These are phyloP conservation scores for Drosophila helvetica DNA, from an alignment of 2,888 invertebrate genomes.

Conservation along the genomic window DNA sequence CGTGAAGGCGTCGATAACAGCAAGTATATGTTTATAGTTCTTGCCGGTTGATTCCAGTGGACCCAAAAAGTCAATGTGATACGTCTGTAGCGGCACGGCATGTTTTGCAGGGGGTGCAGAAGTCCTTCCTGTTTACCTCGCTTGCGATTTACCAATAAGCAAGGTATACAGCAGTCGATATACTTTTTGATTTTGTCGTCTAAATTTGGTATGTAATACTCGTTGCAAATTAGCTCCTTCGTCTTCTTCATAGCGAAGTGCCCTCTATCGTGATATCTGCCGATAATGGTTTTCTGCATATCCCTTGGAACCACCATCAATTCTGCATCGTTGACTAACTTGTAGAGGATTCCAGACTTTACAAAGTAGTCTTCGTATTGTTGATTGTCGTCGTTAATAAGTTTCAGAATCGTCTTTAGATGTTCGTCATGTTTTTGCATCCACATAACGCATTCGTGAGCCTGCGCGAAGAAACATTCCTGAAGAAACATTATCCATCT, in stretches of 20 bases:
- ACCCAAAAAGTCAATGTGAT: no score
- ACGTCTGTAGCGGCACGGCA: no score
- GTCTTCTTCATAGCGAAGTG: constrained; percentile 51
- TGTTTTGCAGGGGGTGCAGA: no score
- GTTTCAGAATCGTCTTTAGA: constrained; percentile 33
- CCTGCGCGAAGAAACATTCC: not conserved
- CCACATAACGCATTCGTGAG: not conserved
- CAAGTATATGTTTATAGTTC: no score
- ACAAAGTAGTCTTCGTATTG: constrained; percentile 41
- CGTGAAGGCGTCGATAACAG: no score
- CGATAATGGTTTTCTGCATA: constrained; percentile 43
- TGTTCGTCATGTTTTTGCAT: constrained; percentile 33
- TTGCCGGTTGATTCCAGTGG: no score
- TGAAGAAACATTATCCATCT: constrained; percentile 2
- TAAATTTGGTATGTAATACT: constrained; percentile 46
- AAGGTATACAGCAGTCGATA: constrained; percentile 44
- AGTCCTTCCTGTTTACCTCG: no score
- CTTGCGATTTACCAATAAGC: no score
- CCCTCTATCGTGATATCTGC: constrained; percentile 44
- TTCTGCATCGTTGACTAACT: constrained; percentile 35
- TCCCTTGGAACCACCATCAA: constrained; percentile 41
- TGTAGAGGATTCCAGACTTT: constrained; percentile 29
- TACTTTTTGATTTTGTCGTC: constrained; percentile 43
- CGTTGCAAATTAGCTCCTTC: constrained; percentile 35
- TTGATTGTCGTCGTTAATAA: constrained; percentile 29